A percentile compares a stretch with the other conserved stretches of the same genome.
Evolutionary conservation across 2,113 vertebrate species (phyloP).

Genomic region (Empidonax alnorum): DNA sequence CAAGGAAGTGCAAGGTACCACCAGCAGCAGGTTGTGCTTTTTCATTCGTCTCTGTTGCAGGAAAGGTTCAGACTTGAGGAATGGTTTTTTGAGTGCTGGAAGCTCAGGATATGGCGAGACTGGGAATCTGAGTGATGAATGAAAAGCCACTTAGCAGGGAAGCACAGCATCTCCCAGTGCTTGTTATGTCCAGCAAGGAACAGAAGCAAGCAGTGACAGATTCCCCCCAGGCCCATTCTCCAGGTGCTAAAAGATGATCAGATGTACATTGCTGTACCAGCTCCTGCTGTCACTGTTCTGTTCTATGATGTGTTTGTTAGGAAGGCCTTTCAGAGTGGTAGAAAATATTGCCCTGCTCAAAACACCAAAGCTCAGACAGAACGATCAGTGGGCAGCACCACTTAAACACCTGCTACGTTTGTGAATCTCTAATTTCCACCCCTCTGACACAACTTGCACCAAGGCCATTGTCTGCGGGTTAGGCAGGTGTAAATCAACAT

Average conservation of each 20-base stretch:
- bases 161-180: not conserved
- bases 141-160: not conserved
- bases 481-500: not conserved
- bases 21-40: not conserved
- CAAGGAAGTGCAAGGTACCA: not conserved
- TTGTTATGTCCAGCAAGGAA: not conserved
- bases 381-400: not conserved
- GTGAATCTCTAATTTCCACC: not conserved
- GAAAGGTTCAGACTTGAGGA: not conserved
- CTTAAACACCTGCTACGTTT: accelerated
- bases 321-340: not conserved
- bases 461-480: not conserved
- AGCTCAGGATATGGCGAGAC: not conserved
- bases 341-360: not conserved
- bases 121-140: not conserved
- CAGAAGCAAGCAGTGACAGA: not conserved
- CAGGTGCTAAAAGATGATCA: not conserved
- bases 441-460: accelerated
- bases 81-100: not conserved
- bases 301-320: not conserved
- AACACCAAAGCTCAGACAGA: not conserved
- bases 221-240: not conserved
- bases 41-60: not conserved
- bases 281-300: not conserved
- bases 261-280: not conserved